Percentiles rank a stretch among this genome's conserved stretches.
These are phyloP conservation scores for Drosophila dives DNA, from an alignment of 2,888 invertebrate species.

Conservation along the genomic window DNA sequence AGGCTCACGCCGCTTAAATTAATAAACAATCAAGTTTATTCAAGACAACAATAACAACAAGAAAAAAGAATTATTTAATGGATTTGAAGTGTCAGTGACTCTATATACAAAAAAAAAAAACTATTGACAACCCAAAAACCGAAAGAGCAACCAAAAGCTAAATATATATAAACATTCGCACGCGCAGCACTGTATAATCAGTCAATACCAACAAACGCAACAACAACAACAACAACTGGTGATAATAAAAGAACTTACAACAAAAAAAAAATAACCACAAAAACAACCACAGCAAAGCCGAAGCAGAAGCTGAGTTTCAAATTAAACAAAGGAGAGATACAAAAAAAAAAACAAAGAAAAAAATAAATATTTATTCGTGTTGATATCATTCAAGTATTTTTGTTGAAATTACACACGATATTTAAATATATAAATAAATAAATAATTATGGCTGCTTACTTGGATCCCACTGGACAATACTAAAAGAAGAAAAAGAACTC, in stretches of 20 bases:
- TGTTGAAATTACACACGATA: conserved; percentile 58
- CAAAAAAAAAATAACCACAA: conserved; percentile 62
- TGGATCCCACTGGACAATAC: conserved; percentile 85
- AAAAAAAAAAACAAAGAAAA: conserved; percentile 5
- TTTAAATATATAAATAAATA: neutral
- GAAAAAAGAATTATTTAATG: conserved; percentile 54
- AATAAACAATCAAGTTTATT: conserved; percentile 63
- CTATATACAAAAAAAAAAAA: conserved; percentile 43
- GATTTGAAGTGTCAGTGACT: conserved; percentile 83
- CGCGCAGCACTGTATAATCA: conserved; percentile 68
- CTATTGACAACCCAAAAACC: conserved; percentile 32
- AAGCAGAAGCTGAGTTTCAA: conserved; percentile 45
- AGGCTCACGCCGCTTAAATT: conserved; percentile 51
- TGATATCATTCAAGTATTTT: conserved; percentile 70
- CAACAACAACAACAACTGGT: conserved; percentile 45
- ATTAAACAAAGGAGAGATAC: conserved; percentile 64
- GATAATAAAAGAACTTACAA: conserved; percentile 81
- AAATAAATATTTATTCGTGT: conserved; percentile 29
- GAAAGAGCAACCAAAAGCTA: conserved; percentile 34
- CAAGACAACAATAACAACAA: conserved; percentile 33
- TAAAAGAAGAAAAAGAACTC: conserved; percentile 41
- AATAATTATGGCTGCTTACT: conserved; percentile 78
- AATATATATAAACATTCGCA: conserved; percentile 51
- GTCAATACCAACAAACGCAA: conserved; percentile 46
- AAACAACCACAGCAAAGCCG: conserved; percentile 9